These are phyloP conservation scores for Probosciger aterrimus DNA, from an alignment of 2,113 vertebrate genomes.

Conservation along the genomic window DNA sequence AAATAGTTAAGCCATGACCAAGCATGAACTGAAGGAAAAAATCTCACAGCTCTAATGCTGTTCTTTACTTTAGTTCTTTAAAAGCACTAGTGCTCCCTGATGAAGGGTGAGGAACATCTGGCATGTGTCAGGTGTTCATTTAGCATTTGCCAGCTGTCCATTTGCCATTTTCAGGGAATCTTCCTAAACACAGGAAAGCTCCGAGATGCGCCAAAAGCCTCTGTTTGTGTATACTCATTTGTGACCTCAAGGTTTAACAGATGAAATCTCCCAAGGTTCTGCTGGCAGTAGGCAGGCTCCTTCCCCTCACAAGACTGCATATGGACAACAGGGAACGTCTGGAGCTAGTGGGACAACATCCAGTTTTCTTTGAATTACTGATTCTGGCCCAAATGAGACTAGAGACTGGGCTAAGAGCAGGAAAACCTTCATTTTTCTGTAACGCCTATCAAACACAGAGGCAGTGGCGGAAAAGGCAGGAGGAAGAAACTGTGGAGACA, in stretches of 20 bases:
- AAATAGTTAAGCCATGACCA: not conserved
- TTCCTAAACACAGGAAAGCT: not conserved
- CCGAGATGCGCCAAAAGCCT: not conserved
- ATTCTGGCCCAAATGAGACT: not conserved
- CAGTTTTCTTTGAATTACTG: not conserved
- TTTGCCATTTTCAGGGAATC: not conserved
- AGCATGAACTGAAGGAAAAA: not conserved
- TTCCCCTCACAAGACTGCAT: not conserved
- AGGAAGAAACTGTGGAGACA: not conserved
- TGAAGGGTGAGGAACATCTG: not conserved
- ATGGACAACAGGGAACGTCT: not conserved
- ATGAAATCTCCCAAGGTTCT: not conserved
- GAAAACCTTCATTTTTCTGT: not conserved
- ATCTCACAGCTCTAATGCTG: not conserved
- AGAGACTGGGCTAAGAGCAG: not conserved
- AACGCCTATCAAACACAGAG: not conserved
- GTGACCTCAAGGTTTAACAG: not conserved
- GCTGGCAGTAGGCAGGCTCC: not conserved
- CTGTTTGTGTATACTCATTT: not conserved
- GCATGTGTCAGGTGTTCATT: not conserved
- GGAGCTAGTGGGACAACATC: not conserved
- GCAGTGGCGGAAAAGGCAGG: not conserved
- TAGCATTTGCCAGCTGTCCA: not conserved
- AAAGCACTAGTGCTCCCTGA: not conserved
- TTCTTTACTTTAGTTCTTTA: not conserved